phyloP scores from a whole-genome alignment of 2,113 vertebrate genomes.

The Camelus bactrianus region DNA sequence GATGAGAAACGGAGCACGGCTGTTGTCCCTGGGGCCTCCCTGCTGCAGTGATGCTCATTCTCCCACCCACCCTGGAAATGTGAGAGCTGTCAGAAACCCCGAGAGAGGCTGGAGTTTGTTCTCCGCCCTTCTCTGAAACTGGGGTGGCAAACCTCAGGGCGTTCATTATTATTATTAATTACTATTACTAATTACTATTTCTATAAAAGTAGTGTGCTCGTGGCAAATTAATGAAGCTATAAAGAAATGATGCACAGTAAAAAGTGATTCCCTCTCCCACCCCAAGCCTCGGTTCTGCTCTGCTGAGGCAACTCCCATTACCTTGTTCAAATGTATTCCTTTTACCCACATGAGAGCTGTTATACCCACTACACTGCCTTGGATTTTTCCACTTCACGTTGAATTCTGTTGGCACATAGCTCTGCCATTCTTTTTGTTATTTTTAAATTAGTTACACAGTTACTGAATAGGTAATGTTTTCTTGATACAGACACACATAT shows the following conservation, averaged over 20 bases:
- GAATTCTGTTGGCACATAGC: background rate
- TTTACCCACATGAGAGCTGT: background rate
- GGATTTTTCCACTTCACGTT: background rate
- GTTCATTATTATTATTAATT: background rate
- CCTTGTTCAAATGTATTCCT: background rate
- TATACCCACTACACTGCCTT: background rate
- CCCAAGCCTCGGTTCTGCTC: background rate
- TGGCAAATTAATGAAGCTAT: background rate
- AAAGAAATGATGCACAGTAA: background rate
- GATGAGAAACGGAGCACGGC: background rate
- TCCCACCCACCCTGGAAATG: background rate
- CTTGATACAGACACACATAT: background rate
- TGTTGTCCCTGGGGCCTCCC: background rate
- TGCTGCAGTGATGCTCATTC: fast-evolving
- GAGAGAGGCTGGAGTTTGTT: background rate
- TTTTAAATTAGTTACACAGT: background rate
- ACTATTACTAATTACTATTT: background rate
- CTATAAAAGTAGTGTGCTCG: background rate
- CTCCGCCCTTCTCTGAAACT: background rate
- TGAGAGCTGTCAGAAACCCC: background rate
- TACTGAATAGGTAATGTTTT: background rate
- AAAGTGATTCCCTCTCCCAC: background rate
- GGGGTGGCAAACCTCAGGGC: background rate
- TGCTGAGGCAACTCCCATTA: background rate
- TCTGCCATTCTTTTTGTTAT: background rate